These are phyloP conservation scores for Hirundo rustica DNA, from an alignment of 2,797 vertebrate genomes.

Conservation along the genomic window DNA sequence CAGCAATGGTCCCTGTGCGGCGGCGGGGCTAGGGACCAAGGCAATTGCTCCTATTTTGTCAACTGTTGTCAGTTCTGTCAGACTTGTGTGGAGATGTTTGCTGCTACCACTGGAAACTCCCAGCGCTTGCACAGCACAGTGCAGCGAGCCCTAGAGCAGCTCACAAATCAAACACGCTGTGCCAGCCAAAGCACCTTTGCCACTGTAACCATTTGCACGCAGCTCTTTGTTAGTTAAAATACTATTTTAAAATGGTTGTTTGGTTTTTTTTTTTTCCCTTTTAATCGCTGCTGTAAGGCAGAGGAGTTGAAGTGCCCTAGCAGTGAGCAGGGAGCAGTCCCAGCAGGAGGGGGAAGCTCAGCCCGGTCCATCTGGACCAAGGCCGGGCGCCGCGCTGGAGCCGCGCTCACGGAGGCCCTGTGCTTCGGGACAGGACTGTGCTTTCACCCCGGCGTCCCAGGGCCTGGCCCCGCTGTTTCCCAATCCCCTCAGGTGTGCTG, in stretches of 20 bases:
- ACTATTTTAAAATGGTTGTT: neutral
- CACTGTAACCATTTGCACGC: accelerated
- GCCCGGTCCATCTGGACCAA: accelerated
- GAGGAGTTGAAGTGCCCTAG: accelerated
- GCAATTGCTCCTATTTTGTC: neutral
- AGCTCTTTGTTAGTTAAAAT: neutral
- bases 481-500: accelerated
- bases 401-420: neutral
- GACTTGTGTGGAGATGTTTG: neutral
- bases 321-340: neutral
- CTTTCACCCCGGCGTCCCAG: accelerated
- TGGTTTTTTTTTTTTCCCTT: neutral
- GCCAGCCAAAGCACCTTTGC: neutral
- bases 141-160: neutral
- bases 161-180: neutral
- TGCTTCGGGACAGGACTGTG: accelerated
- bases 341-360: neutral
- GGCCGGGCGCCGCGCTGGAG: neutral
- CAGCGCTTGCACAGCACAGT: neutral
- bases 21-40: neutral
- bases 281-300: neutral
- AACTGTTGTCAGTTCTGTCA: neutral
- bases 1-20: neutral
- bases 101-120: neutral
- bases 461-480: neutral